phyloP scores from a whole-genome alignment of 2,888 invertebrate genomes.

The Anoncus sp. region DNA sequence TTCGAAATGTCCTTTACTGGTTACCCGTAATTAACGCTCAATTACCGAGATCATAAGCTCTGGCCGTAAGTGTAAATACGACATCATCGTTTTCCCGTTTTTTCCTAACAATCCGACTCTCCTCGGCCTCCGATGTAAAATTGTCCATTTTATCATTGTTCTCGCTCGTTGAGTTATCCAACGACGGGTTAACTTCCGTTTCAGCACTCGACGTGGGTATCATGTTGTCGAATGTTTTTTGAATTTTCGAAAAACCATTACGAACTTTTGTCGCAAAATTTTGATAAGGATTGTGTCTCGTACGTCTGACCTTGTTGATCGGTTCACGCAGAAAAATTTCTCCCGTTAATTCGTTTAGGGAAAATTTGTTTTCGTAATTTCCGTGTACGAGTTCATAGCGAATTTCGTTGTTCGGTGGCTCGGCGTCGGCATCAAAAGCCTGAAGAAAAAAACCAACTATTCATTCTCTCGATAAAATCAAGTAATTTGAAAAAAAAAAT shows the following conservation, averaged over 20 bases:
- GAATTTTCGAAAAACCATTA: slow-evolving; percentile 63
- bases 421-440: slow-evolving; percentile 93
- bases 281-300: slow-evolving; percentile 73
- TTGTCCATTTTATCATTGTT: slow-evolving; percentile 81
- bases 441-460: background rate
- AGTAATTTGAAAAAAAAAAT: background rate
- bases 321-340: slow-evolving; percentile 87
- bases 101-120: slow-evolving; percentile 73
- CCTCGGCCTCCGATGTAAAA: slow-evolving; percentile 4
- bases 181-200: background rate
- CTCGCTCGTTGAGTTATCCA: slow-evolving; percentile 12
- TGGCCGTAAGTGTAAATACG: slow-evolving; percentile 88
- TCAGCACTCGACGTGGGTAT: slow-evolving; percentile 9
- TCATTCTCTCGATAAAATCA: too few species aligned
- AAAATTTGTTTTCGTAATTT: slow-evolving; percentile 90
- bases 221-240: slow-evolving; percentile 45
- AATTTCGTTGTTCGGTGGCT: slow-evolving; percentile 93
- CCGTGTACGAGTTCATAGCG: slow-evolving; percentile 93
- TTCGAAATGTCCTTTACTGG: too few species aligned
- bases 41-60: slow-evolving; percentile 92
- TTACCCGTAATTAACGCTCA: background rate
- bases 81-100: slow-evolving; percentile 84
- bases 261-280: slow-evolving; percentile 65
- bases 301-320: slow-evolving; percentile 78
- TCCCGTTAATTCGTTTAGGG: slow-evolving; percentile 90